These are phyloP conservation scores for Tautogolabrus adspersus DNA, from an alignment of 2,113 vertebrate genomes.

Conservation along the genomic window DNA sequence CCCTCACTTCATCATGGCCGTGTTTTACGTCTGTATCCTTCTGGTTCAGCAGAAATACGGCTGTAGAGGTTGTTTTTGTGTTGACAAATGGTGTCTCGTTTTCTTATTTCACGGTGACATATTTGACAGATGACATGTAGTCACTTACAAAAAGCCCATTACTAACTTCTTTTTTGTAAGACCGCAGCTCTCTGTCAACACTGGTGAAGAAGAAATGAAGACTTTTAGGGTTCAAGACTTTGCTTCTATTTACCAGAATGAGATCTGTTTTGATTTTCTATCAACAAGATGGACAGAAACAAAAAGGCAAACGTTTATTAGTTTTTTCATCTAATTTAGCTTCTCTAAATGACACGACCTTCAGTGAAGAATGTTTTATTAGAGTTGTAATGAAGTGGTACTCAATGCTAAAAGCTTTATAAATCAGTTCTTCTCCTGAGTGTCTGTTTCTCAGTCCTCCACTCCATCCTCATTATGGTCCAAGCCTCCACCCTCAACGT, in stretches of 20 bases:
- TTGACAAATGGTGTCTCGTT: too few relatives aligned
- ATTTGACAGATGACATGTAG: too few relatives aligned
- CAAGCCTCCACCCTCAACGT: conserved; percentile 98
- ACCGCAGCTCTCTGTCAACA: too few relatives aligned
- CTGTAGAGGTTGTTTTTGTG: too few relatives aligned
- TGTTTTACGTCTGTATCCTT: conserved; percentile 99
- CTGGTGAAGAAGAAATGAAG: too few relatives aligned
- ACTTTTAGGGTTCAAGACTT: background rate
- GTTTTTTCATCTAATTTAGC: too few relatives aligned
- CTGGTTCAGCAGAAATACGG: background rate
- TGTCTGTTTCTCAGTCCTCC: conserved; percentile 87
- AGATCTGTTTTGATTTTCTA: background rate
- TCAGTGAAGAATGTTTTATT: background rate
- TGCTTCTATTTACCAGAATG: background rate
- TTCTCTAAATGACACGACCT: too few relatives aligned
- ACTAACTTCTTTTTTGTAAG: too few relatives aligned
- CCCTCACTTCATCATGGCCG: conserved; percentile 97
- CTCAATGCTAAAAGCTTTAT: background rate
- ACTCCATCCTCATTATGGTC: conserved; percentile 98
- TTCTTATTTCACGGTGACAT: too few relatives aligned
- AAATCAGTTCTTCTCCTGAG: conserved; percentile 84
- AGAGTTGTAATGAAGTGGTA: background rate
- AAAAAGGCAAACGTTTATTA: too few relatives aligned
- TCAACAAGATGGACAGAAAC: too few relatives aligned
- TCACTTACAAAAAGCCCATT: too few relatives aligned